phyloP scores from a whole-genome alignment of 2,113 vertebrate species.

The Otis tarda region DNA sequence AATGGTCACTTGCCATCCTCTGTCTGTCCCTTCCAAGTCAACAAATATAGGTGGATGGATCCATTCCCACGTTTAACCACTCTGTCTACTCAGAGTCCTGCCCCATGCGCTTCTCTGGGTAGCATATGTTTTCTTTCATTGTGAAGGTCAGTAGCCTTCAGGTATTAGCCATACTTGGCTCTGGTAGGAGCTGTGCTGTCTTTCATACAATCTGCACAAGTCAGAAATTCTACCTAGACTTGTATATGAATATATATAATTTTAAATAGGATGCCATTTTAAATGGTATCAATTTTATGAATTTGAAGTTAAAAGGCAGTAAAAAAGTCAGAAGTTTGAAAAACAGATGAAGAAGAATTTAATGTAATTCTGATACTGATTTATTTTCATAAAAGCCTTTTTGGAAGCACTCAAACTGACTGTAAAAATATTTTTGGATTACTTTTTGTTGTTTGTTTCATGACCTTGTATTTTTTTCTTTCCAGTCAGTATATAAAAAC shows the following conservation, averaged over 20 bases:
- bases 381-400: conserved; percentile 39
- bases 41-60: not conserved
- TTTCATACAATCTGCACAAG: not conserved
- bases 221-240: not conserved
- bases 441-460: conserved; percentile 22
- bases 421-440: not conserved
- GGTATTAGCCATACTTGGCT: not conserved
- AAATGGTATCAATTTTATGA: not conserved
- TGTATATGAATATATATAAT: not conserved
- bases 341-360: not conserved
- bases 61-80: not conserved
- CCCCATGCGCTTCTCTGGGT: not conserved
- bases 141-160: not conserved
- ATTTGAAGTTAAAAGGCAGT: not conserved
- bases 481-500: not conserved
- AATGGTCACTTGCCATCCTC: not conserved
- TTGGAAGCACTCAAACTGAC: not conserved
- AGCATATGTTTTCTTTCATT: not conserved
- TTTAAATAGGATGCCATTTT: not conserved
- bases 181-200: not conserved
- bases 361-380: not conserved
- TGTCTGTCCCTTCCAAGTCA: not conserved
- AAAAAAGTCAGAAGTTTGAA: not conserved
- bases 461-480: not conserved
- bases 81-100: not conserved